Conservation (phyloP, 2,888 invertebrate species). For the Diabrotica balteata region DNA sequence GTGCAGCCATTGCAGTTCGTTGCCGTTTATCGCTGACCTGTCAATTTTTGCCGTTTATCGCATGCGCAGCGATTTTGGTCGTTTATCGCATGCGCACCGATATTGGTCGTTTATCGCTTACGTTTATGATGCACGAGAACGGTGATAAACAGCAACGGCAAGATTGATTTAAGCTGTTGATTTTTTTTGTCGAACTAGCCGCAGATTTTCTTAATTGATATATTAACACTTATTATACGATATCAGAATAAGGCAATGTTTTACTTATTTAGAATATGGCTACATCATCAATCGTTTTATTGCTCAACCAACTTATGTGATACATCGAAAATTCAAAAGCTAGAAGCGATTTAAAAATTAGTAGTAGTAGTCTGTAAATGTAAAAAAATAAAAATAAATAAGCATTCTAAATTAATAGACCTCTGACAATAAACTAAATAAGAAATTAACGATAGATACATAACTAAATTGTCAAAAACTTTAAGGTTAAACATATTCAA, state of each 20-base stretch:
- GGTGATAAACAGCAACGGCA: too few relatives aligned
- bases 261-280: conserved; percentile 42
- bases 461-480: conserved; percentile 28
- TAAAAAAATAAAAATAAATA: conserved; percentile 32
- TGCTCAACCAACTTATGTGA: conserved; percentile 27
- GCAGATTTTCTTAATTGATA: conserved; percentile 21
- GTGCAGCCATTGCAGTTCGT: too few relatives aligned
- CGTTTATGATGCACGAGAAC: too few relatives aligned
- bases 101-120: too few relatives aligned
- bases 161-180: background rate
- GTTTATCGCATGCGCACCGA: too few relatives aligned
- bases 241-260: conserved; percentile 41
- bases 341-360: conserved; percentile 28
- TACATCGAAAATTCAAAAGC: conserved; percentile 26
- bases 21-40: too few relatives aligned
- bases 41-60: too few relatives aligned
- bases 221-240: conserved; percentile 32
- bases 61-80: too few relatives aligned
- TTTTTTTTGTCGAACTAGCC: background rate
- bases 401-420: conserved; percentile 27
- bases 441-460: conserved; percentile 15
- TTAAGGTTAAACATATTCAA: conserved; percentile 10
- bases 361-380: conserved; percentile 15
- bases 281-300: conserved; percentile 29
- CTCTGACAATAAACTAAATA: conserved; percentile 21